Conservation (phyloP, 2,888 invertebrate species). For the Schrankia costaestrigalis region DNA sequence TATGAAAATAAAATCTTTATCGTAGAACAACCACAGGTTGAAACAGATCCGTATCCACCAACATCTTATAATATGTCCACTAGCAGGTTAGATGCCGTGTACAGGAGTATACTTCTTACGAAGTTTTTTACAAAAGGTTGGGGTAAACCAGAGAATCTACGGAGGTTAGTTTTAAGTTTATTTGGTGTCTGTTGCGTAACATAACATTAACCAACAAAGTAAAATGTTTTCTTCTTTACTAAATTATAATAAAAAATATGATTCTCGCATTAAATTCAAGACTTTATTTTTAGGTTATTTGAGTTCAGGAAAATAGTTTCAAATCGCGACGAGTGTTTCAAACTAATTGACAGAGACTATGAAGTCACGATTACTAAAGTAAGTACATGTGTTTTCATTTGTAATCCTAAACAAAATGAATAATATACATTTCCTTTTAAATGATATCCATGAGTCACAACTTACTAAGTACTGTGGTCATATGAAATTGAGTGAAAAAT, state of each 20-base stretch:
- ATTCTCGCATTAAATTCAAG: neutral
- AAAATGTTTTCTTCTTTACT: constrained; percentile 1
- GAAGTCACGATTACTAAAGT: constrained; percentile 94
- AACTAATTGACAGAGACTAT: constrained; percentile 90
- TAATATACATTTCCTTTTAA: too few relatives aligned
- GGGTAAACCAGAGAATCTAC: constrained; percentile 95
- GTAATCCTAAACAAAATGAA: too few relatives aligned
- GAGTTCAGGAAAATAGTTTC: constrained; percentile 94
- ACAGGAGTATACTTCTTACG: constrained; percentile 91
- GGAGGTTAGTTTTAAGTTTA: constrained; percentile 80
- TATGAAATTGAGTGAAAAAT: too few relatives aligned
- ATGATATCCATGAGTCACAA: too few relatives aligned
- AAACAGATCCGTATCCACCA: constrained; percentile 26
- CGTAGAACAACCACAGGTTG: constrained; percentile 25
- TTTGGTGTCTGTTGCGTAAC: constrained; percentile 33
- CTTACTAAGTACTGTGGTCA: too few relatives aligned
- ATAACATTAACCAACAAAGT: constrained; percentile 10
- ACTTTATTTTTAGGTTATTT: constrained; percentile 86
- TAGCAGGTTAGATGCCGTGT: constrained; percentile 87
- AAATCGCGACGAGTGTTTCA: constrained; percentile 89
- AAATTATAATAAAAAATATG: constrained; percentile 12
- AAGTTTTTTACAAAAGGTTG: constrained; percentile 98
- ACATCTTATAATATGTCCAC: constrained; percentile 73
- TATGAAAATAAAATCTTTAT: constrained; percentile 24
- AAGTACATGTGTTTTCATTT: constrained; percentile 25